phyloP scores from a whole-genome alignment of 64 coral and sea anemone species.

The Dendrophyllia cribrosa region DNA sequence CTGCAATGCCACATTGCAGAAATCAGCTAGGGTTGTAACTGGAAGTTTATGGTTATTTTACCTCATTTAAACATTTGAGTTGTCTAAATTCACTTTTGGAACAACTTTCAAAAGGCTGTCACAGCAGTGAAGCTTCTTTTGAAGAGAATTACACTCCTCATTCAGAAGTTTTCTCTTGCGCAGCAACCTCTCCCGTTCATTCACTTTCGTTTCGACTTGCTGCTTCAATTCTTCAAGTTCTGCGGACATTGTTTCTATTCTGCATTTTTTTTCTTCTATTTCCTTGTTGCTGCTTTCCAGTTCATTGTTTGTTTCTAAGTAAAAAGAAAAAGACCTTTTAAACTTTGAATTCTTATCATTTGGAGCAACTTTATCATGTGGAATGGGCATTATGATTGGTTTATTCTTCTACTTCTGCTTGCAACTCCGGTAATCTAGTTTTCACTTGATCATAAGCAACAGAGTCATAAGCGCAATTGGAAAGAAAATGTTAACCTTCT shows the following conservation, averaged over 20 bases:
- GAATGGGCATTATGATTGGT: too few relatives aligned
- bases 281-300: constrained; percentile 38
- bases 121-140: constrained; percentile 66
- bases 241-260: neutral
- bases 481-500: too few relatives aligned
- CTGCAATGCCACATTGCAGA: too few relatives aligned
- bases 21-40: too few relatives aligned
- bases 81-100: neutral
- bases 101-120: constrained; percentile 66
- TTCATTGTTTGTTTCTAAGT: constrained; percentile 30
- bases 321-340: neutral
- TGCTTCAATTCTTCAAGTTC: constrained; percentile 48
- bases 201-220: neutral
- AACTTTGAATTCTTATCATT: too few relatives aligned
- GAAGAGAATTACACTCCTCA: constrained; percentile 29
- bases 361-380: too few relatives aligned
- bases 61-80: neutral
- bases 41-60: too few relatives aligned
- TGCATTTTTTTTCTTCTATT: constrained; percentile 28
- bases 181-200: constrained; percentile 6
- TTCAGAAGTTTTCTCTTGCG: constrained; percentile 44
- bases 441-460: too few relatives aligned
- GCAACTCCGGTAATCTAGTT: too few relatives aligned
- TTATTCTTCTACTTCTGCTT: too few relatives aligned
- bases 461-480: too few relatives aligned